Evolutionary conservation across 2,113 vertebrate genomes (phyloP).

Genomic region (Hippocampus comes): DNA sequence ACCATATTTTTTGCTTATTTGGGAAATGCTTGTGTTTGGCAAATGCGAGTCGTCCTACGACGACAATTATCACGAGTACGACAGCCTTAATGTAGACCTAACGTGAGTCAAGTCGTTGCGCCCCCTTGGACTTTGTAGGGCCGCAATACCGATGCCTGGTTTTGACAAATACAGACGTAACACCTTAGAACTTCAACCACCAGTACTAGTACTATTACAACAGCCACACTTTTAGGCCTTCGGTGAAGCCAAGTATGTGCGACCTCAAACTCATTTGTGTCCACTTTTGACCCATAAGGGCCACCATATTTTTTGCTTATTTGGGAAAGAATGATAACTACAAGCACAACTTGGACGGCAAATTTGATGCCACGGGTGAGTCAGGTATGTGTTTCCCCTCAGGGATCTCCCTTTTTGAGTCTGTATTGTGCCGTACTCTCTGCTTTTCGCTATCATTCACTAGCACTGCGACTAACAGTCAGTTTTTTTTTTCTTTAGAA

Average conservation of each 20-base stretch:
- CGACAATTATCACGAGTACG: no score
- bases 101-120: no score
- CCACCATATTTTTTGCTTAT: neutral
- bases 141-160: neutral
- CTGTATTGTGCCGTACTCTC: neutral
- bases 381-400: no score
- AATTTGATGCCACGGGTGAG: neutral
- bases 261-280: neutral
- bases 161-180: neutral
- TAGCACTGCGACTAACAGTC: neutral
- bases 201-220: neutral
- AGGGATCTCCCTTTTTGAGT: no score
- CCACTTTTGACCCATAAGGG: neutral
- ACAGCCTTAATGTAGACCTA: no score
- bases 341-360: neutral
- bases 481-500: neutral
- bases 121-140: neutral
- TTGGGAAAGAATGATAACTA: neutral
- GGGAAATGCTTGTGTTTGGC: neutral
- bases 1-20: neutral
- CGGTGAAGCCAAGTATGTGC: neutral
- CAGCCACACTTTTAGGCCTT: neutral
- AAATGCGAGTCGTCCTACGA: no score
- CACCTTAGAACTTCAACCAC: neutral
- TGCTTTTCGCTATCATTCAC: neutral